These are phyloP conservation scores for Champsocephalus esox DNA, from an alignment of 2,797 vertebrate genomes.

Conservation along the genomic window DNA sequence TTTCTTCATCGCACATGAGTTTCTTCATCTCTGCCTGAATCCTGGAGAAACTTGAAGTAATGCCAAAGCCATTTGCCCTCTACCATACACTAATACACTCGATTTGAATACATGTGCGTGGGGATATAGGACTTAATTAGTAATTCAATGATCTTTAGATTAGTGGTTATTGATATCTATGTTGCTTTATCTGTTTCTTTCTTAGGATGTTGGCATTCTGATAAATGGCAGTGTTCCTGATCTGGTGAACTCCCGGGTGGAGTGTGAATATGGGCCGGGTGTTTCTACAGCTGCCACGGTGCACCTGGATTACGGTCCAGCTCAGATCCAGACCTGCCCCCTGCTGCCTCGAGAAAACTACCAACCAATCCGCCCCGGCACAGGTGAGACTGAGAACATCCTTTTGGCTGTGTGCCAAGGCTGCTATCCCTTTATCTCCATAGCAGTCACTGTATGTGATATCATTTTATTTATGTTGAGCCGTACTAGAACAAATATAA, in stretches of 20 bases:
- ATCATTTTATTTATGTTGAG: constrained; percentile 12
- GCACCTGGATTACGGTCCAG: constrained; percentile 84
- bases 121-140: constrained; percentile 2
- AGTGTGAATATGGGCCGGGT: constrained; percentile 90
- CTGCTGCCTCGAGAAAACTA: constrained; percentile 88
- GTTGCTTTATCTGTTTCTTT: constrained; percentile 27
- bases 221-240: constrained; percentile 94
- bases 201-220: constrained; percentile 92
- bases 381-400: constrained; percentile 82
- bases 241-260: constrained; percentile 88
- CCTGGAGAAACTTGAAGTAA: constrained; percentile 47
- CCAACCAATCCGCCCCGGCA: constrained; percentile 80
- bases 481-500: constrained; percentile 47
- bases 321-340: constrained; percentile 92
- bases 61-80: constrained; percentile 32
- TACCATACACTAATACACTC: neutral
- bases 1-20: constrained; percentile 63
- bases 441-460: constrained; percentile 27
- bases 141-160: constrained; percentile 27
- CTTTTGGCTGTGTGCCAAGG: constrained; percentile 27
- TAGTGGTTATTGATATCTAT: constrained; percentile 35
- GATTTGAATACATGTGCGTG: constrained; percentile 24
- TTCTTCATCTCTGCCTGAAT: constrained; percentile 52
- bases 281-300: constrained; percentile 87
- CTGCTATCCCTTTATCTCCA: constrained; percentile 13